Base-by-base conservation (phyloP, 2,888 invertebrate species). In the Lathronympha strigana region DNA sequence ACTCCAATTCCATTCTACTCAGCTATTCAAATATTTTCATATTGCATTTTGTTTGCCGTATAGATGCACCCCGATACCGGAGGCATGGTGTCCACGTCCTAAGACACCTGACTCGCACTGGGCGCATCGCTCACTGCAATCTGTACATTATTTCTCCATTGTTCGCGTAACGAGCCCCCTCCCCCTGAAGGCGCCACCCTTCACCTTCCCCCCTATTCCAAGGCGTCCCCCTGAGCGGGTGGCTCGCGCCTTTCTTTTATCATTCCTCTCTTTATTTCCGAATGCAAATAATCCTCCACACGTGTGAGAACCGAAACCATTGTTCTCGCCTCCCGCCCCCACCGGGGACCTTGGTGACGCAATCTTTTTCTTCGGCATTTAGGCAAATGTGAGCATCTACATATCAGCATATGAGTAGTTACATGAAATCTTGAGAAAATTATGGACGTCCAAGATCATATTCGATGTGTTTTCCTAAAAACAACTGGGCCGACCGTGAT, bases 271-370 rank as follows among this genome's bases (percentile, higher is more conserved):
- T 91, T 92, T 91, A 91, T 92, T 91, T 92, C 92, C 92, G 92
- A 92, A 92, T 92, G 92, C 92, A 92, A 92, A 92, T 92, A 92
- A 92, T 92, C 92, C 92, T 92, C 92, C 92, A 91, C 92, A 92
- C 92, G 92, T 92, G 92, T 92, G 92, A 92, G 92, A 92, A 92
- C 92, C 91, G 91, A 92, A 92, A 92, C 92, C 92, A 92, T 92
- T 92, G 92, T 92, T 92, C 91, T 89, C 89, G 86, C 90, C 87
- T 84, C 84, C 87, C 88, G 80, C 82, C 78, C 81, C 83, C 87
- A 80, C 82, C 81, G 86, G 87, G 87, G 87, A 89, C 90, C 88
- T 90, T 89, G 90, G 90, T 90, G 91, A 91, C 90, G 90, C 90
- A 88, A 91, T 91, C 89, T 89, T 88, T 88, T 89, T 86, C 90